Conservation (phyloP, 2,888 invertebrate genomes). For the Agrotis exclamationis region DNA sequence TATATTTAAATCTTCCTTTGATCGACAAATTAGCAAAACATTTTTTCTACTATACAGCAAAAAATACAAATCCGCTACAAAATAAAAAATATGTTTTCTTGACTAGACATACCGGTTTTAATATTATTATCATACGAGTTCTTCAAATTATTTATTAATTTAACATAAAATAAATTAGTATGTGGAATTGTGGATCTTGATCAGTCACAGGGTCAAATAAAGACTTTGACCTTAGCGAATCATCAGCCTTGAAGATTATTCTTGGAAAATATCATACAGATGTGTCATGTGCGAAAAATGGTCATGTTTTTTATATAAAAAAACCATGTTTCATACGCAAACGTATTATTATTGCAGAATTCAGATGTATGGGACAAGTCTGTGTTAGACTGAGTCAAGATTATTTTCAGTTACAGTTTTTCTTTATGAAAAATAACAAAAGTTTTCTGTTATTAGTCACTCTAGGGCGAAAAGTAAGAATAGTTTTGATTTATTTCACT, state of each 20-base stretch:
- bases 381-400: not conserved
- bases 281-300: slow-evolving; percentile 41
- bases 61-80: not conserved
- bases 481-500: no score
- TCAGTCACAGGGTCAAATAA: slow-evolving; percentile 32
- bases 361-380: not conserved
- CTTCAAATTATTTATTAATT: slow-evolving; percentile 12
- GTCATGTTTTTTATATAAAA: slow-evolving; percentile 15
- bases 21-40: slow-evolving; percentile 17
- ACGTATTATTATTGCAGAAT: not conserved
- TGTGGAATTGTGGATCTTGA: slow-evolving; percentile 22
- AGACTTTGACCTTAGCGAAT: slow-evolving; percentile 45
- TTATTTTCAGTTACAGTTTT: no score
- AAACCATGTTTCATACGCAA: not conserved
- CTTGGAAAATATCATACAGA: slow-evolving; percentile 34
- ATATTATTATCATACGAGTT: slow-evolving; percentile 10
- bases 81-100: slow-evolving; percentile 5
- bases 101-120: slow-evolving; percentile 21
- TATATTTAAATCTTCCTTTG: not conserved
- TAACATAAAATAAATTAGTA: not conserved
- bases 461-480: no score
- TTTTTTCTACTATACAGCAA: not conserved
- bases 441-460: no score
- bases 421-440: no score
- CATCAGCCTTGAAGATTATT: slow-evolving; percentile 51